Conservation (phyloP, 2,113 vertebrate genomes). For the Neofelis nebulosa region DNA sequence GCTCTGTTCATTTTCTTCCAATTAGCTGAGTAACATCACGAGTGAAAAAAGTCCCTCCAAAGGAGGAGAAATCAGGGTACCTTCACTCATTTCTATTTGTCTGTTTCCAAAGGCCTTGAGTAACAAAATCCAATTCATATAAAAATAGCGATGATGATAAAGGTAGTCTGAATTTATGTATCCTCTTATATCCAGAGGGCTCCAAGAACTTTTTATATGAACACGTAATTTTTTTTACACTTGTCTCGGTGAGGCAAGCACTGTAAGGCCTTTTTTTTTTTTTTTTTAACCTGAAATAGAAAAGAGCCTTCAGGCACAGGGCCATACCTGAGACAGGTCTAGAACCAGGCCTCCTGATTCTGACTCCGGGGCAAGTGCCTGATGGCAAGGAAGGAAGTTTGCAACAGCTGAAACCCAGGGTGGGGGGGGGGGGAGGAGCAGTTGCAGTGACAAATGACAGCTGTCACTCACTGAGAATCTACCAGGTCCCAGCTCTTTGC, state of each 20-base stretch:
- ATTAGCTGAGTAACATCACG: constrained; percentile 51
- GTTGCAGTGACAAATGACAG: too few relatives aligned
- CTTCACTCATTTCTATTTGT: constrained; percentile 47
- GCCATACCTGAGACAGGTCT: rapidly evolving
- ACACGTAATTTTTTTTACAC: not conserved
- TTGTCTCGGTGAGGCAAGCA: not conserved
- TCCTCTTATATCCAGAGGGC: not conserved
- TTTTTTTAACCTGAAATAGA: not conserved
- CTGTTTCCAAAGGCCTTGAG: constrained; percentile 50
- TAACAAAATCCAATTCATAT: constrained; percentile 6
- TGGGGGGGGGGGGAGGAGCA: not conserved
- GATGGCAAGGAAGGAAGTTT: not conserved
- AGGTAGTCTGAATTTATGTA: not conserved
- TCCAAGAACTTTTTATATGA: not conserved
- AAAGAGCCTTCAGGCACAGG: not conserved
- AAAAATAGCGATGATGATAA: not conserved
- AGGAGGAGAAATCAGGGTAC: not conserved
- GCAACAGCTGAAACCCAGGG: not conserved
- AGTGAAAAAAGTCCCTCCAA: not conserved
- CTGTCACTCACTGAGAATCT: not conserved
- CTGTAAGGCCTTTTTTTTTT: not conserved
- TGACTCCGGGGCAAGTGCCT: not conserved
- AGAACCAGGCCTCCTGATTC: not conserved
- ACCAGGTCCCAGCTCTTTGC: rapidly evolving
- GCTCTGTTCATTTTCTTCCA: constrained; percentile 38